Conservation (phyloP, 1,140 invertebrate genomes). For the Habropoda laboriosa region DNA sequence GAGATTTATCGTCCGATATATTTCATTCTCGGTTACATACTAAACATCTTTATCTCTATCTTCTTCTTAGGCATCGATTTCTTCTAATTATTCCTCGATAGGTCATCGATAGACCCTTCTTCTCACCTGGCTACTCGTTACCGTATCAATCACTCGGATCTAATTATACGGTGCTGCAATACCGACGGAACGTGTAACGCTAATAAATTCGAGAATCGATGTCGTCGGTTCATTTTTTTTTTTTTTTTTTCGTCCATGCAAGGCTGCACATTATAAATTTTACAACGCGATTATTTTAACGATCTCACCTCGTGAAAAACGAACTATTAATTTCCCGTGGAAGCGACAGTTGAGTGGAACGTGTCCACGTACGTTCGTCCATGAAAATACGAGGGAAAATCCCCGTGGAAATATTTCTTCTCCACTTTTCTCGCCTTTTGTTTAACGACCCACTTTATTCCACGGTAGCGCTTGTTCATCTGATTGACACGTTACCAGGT, state of each 20-base stretch:
- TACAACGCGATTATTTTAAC: not conserved
- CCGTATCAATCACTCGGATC: not conserved
- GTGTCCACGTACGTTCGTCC: not conserved
- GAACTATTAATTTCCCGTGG: not conserved
- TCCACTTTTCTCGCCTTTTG: not conserved
- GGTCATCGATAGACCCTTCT: not conserved
- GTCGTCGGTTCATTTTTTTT: too few relatives aligned
- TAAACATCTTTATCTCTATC: not conserved
- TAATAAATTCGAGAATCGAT: not conserved
- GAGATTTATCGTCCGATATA: not conserved
- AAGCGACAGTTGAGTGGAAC: not conserved
- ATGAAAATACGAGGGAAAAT: not conserved
- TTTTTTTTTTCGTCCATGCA: too few relatives aligned
- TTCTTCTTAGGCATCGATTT: not conserved
- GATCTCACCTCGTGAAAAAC: not conserved
- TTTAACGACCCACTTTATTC: not conserved
- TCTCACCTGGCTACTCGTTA: not conserved
- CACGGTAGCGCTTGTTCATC: not conserved
- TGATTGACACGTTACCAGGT: not conserved
- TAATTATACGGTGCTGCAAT: not conserved
- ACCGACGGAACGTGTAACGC: too few relatives aligned
- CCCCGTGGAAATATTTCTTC: not conserved
- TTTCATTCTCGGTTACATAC: not conserved
- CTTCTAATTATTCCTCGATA: constrained; percentile 25
- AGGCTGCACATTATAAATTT: too few relatives aligned